Percentiles rank a stretch among this genome's conserved stretches.
Conservation (phyloP, 2,797 vertebrate species). For the Lutjanus argentimaculatus region DNA sequence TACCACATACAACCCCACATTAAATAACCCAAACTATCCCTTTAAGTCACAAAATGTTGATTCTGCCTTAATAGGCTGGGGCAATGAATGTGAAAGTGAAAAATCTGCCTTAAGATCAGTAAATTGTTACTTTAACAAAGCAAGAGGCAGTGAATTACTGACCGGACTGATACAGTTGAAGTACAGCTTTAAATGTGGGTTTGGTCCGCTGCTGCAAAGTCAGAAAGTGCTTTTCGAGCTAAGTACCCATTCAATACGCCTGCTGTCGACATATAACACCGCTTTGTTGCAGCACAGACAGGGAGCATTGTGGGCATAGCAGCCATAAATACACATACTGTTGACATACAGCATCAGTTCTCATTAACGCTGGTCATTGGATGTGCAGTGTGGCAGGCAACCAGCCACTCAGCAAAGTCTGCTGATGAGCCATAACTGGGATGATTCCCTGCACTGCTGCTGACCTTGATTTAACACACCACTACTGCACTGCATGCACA, state of each 20-base stretch:
- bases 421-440: constrained; percentile 63
- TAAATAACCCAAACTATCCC: no score
- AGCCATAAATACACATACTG: constrained; percentile 54
- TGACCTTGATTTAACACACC: constrained; percentile 58
- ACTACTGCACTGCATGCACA: constrained; percentile 16
- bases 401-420: constrained; percentile 57
- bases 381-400: constrained; percentile 48
- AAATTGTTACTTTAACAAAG: constrained; percentile 9
- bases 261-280: constrained; percentile 21
- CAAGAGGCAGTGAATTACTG: constrained; percentile 2
- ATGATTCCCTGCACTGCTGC: constrained; percentile 35
- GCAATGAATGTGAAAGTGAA: neutral
- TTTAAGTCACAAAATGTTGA: neutral
- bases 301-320: constrained; percentile 41
- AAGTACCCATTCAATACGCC: constrained; percentile 30
- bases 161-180: constrained; percentile 11
- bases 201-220: constrained; percentile 36
- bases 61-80: neutral
- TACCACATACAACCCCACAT: no score
- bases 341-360: constrained; percentile 66
- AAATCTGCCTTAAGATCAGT: neutral
- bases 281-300: constrained; percentile 52
- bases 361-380: constrained; percentile 64
- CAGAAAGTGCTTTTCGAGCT: constrained; percentile 12
- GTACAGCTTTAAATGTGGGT: constrained; percentile 12